A percentile compares a stretch with the other conserved stretches of the same genome.
Conservation (phyloP, 1,140 invertebrate genomes). For the Magallana angulata region DNA sequence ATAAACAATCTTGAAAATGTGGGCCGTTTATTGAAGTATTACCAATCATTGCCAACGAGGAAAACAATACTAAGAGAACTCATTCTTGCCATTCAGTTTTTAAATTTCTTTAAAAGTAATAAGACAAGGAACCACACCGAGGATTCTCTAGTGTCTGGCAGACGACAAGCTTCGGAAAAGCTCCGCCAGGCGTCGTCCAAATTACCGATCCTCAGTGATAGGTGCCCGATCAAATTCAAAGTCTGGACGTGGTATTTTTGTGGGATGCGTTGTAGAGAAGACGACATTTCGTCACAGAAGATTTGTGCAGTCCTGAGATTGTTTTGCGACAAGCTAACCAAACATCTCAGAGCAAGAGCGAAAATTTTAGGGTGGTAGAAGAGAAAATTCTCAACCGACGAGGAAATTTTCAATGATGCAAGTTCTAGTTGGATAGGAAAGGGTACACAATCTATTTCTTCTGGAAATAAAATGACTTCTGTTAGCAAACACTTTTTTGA, state of each 20-base stretch:
- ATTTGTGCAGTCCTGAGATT: not conserved
- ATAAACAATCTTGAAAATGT: no score
- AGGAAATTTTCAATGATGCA: not conserved
- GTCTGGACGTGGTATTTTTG: not conserved
- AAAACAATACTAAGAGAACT: no score
- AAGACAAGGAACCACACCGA: not conserved
- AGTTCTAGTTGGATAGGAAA: not conserved
- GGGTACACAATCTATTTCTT: not conserved
- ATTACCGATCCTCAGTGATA: not conserved
- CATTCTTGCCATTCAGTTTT: not conserved
- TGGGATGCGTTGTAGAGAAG: not conserved
- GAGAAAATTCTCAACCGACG: not conserved
- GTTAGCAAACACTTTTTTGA: not conserved
- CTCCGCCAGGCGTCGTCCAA: not conserved
- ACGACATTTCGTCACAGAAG: not conserved
- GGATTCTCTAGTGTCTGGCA: not conserved
- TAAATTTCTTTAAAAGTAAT: not conserved
- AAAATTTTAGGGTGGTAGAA: not conserved
- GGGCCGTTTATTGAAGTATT: no score
- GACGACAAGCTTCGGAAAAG: no score
- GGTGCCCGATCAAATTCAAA: not conserved
- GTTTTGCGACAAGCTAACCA: not conserved
- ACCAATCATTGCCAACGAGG: no score
- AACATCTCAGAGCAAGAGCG: not conserved
- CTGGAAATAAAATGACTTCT: not conserved